These are phyloP conservation scores for Corbicula japonica DNA, from an alignment of 2,888 invertebrate species.

Conservation along the genomic window DNA sequence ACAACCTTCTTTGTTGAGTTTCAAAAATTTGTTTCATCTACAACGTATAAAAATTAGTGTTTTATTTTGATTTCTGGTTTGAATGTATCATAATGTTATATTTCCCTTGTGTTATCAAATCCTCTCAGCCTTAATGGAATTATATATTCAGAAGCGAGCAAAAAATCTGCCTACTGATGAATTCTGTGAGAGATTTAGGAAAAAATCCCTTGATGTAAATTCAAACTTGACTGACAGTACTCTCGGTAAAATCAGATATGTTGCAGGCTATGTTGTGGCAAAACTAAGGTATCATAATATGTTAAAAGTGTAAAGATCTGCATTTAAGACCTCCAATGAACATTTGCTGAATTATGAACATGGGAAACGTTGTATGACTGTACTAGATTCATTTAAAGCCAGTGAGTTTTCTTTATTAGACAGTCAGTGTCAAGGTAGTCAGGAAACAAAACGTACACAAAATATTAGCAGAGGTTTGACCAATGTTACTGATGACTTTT, in stretches of 20 bases:
- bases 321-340: constrained; percentile 6
- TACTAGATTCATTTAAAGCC: constrained; percentile 15
- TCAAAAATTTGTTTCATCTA: not conserved
- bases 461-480: too few relatives aligned
- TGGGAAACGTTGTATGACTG: constrained; percentile 8
- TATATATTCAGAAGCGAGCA: constrained; percentile 1
- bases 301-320: constrained; percentile 2
- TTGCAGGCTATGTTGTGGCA: constrained; percentile 12
- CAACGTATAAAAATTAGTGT: not conserved
- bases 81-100: not conserved
- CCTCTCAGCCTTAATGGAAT: not conserved
- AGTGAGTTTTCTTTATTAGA: constrained; percentile 13
- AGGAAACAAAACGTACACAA: too few relatives aligned
- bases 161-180: constrained; percentile 1
- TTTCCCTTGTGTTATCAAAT: constrained; percentile 10
- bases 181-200: not conserved
- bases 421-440: constrained; percentile 12
- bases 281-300: constrained; percentile 1
- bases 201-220: not conserved
- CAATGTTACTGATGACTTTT: too few relatives aligned
- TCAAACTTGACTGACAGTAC: not conserved
- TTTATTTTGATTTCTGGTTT: not conserved
- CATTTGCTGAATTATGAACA: constrained; percentile 12
- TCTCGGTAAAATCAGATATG: constrained; percentile 2
- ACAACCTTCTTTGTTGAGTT: not conserved